Percentiles rank a stretch among this genome's conserved stretches.
Conservation (phyloP, 2,888 invertebrate genomes). For the Synanthedon vespiformis region DNA sequence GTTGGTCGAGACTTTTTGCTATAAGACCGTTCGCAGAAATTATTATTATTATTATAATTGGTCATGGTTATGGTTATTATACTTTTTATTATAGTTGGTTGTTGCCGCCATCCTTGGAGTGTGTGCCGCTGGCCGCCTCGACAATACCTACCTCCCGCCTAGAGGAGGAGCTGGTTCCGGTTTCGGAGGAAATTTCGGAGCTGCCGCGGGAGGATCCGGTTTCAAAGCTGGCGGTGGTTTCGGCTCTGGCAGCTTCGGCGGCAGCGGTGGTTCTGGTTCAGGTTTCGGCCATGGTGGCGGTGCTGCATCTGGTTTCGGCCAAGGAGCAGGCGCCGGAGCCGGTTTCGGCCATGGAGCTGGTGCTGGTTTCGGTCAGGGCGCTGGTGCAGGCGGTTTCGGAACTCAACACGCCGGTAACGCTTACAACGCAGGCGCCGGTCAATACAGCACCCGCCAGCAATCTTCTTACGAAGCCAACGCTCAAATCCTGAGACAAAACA, state of each 20-base stretch:
- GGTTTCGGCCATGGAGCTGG: conserved; percentile 10
- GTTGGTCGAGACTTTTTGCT: no score
- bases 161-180: conserved; percentile 55
- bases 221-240: conserved; percentile 11
- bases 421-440: conserved; percentile 24
- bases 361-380: conserved; percentile 13
- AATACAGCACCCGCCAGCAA: conserved; percentile 20
- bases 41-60: no score
- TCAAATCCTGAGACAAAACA: conserved; percentile 52
- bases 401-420: conserved; percentile 23
- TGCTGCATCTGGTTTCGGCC: conserved; percentile 9
- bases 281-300: conserved; percentile 10
- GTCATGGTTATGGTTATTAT: no score
- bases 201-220: conserved; percentile 11
- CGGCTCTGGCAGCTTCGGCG: conserved; percentile 14
- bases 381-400: conserved; percentile 15
- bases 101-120: conserved; percentile 55
- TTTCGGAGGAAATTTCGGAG: conserved; percentile 35
- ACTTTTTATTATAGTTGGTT: conserved; percentile 36
- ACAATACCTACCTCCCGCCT: conserved; percentile 63
- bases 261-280: conserved; percentile 14
- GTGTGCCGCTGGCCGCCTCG: conserved; percentile 58
- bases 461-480: conserved; percentile 46
- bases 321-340: conserved; percentile 8
- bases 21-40: no score